phyloP scores from a whole-genome alignment of 1,140 invertebrate genomes.

The Lordiphosa collinella region DNA sequence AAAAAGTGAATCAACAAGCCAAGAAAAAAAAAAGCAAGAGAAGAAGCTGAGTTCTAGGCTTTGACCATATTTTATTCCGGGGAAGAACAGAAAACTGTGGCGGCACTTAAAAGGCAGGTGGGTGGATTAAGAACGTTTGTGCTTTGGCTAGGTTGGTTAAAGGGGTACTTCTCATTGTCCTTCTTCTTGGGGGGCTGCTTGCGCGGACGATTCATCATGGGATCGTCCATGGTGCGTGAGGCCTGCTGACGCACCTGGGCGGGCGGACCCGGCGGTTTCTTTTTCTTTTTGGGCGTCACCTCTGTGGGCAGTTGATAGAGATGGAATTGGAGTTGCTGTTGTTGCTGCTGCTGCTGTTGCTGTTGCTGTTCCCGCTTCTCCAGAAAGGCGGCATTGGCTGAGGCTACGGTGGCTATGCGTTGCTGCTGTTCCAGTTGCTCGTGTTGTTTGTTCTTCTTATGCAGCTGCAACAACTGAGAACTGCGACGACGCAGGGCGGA shows the following conservation, averaged over 20 bases:
- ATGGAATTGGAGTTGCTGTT: slow-evolving; percentile 18
- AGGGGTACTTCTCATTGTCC: slow-evolving; percentile 76
- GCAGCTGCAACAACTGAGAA: slow-evolving; percentile 66
- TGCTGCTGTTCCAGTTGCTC: slow-evolving; percentile 65
- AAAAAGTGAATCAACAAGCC: too few relatives aligned
- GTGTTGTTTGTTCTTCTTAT: slow-evolving; percentile 62
- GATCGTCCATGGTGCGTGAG: slow-evolving; percentile 70
- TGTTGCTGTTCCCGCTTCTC: slow-evolving; percentile 46
- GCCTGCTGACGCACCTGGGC: slow-evolving; percentile 62
- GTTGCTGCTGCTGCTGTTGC: slow-evolving; percentile 24
- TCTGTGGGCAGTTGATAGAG: slow-evolving; percentile 36
- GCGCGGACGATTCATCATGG: slow-evolving; percentile 69
- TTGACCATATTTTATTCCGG: too few relatives aligned
- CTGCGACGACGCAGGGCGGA: slow-evolving; percentile 55
- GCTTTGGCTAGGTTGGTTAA: slow-evolving; percentile 8
- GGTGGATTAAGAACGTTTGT: slow-evolving; percentile 5
- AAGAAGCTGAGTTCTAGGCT: too few relatives aligned
- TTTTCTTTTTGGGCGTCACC: slow-evolving; percentile 64
- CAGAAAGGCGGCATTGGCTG: slow-evolving; percentile 64
- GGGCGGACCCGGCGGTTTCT: slow-evolving; percentile 67
- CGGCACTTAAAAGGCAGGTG: slow-evolving; percentile 5
- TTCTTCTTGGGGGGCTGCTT: slow-evolving; percentile 53
- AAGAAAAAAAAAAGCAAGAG: too few relatives aligned
- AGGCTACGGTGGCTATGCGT: slow-evolving; percentile 65
- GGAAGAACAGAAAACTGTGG: not conserved